Evolutionary conservation across 92 coral and sea anemone genomes (phyloP), one percentile per base, ranked within the genome.

Genomic region (Epizoanthus scotinus): DNA sequence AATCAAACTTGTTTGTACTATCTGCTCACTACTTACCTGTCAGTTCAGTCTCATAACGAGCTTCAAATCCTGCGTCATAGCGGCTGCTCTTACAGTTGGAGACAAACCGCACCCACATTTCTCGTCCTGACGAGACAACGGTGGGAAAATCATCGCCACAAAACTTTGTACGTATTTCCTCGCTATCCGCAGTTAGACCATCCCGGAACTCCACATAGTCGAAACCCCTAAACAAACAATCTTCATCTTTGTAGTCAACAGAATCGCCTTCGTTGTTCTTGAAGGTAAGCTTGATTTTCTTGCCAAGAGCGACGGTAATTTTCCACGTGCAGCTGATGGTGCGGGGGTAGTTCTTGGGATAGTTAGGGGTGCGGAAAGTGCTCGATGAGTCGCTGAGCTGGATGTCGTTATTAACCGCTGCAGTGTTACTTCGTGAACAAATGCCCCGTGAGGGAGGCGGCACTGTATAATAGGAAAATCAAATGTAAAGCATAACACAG

Each of bases 281-380:
- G 54, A 86, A 58, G 75, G 61, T 70, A 0, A 91, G 87, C 44
- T 50, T 90, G 44, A 91, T 70, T 52, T 79, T 85, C 81, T 67
- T 83, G 63, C 82, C 89, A 17, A 53, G 74, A 5, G 91, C 78
- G 63, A 83, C 95, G 27, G 77, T 80, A 12, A 91, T 86, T 20
- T 70, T 84, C 95, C 95, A 91, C 19, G 95, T 91, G 69, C 95
- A 91, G 79, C 85, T 87, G 22, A 91, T 84, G 31, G 83, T 58
- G 67, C 77, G 73, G 21, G 95, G 92, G 83, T 85, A 91, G 66
- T 73, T 87, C 5, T 63, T 34, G 52, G 92, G 85, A 63, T 84
- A 88, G 64, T 80, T 78, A 5, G 95, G 95, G 42, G 85, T 89
- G 5, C 60, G 70, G 14, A 91, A 42, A 40, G 77, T 57, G 5